phyloP scores from a whole-genome alignment of 2,113 vertebrate species.

The Periophthalmodon schlosseri region DNA sequence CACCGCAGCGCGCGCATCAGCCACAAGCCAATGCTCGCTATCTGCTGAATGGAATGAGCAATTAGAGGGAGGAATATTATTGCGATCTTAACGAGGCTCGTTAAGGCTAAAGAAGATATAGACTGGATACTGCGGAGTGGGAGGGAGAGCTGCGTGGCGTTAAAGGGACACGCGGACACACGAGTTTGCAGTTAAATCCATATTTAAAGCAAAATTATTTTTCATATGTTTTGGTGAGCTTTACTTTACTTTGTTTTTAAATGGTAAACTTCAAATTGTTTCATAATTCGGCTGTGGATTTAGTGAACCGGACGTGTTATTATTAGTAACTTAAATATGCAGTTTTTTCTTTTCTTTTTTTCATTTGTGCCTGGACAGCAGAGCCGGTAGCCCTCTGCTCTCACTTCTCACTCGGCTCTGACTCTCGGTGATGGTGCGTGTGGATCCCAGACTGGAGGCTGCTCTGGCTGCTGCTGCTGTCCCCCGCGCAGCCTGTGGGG shows the following conservation, averaged over 20 bases:
- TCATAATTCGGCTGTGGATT: not conserved
- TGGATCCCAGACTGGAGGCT: constrained; percentile 22
- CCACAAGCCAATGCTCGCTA: constrained; percentile 83
- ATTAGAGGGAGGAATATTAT: constrained; percentile 92
- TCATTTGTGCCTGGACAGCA: not conserved
- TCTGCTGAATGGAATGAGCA: constrained; percentile 93
- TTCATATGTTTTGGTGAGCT: constrained; percentile 78
- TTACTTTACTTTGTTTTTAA: constrained; percentile 22
- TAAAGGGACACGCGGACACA: constrained; percentile 83
- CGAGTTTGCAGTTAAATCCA: constrained; percentile 79
- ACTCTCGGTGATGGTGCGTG: not conserved
- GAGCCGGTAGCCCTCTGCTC: not conserved
- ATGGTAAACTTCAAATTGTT: not conserved
- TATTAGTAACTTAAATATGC: not conserved
- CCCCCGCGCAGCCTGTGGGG: constrained; percentile 54
- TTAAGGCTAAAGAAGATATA: constrained; percentile 85
- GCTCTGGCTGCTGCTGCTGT: constrained; percentile 36
- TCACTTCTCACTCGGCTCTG: not conserved
- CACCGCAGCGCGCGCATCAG: constrained; percentile 86
- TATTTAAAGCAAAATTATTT: constrained; percentile 82
- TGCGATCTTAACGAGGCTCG: constrained; percentile 89
- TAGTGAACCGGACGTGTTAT: not conserved
- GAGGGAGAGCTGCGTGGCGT: constrained; percentile 64
- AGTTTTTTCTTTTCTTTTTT: not conserved
- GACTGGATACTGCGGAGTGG: constrained; percentile 74